Percentiles rank a stretch among this genome's conserved stretches.
phyloP scores from a whole-genome alignment of 2,888 invertebrate genomes.

The Candidula unifasciata region DNA sequence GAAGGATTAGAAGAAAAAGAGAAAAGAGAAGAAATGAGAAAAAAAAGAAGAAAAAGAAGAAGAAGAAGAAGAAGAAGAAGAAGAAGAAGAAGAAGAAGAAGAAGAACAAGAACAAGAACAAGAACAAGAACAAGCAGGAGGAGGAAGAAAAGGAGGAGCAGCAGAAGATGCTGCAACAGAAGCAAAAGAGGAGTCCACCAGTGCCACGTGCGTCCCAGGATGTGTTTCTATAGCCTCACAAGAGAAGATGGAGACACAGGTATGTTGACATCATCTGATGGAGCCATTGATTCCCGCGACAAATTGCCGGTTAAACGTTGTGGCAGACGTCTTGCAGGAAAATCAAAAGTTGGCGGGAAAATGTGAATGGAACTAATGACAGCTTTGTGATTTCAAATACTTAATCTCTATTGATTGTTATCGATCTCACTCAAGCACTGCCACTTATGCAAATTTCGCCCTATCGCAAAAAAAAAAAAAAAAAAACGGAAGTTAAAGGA shows the following conservation, averaged over 20 bases:
- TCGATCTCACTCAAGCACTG: not conserved
- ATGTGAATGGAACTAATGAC: slow-evolving; percentile 8
- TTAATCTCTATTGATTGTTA: slow-evolving; percentile 4
- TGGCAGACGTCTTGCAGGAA: not conserved
- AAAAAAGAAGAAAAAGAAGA: no score
- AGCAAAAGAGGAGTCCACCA: not conserved
- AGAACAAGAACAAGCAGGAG: not conserved
- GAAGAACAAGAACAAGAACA: not conserved
- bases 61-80: no score
- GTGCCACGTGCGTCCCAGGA: no score
- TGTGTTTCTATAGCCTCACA: not conserved
- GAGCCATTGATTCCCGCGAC: not conserved
- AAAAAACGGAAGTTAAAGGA: no score
- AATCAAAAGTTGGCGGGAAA: not conserved
- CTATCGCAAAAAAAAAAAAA: not conserved
- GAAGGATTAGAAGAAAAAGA: not conserved
- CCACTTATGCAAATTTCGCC: not conserved
- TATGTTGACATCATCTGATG: not conserved
- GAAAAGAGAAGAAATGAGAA: not conserved
- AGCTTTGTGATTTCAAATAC: slow-evolving; percentile 33
- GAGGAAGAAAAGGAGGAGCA: not conserved
- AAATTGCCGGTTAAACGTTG: slow-evolving; percentile 5
- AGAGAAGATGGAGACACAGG: not conserved
- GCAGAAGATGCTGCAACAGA: not conserved
- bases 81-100: no score